Evolutionary conservation across 92 coral and sea anemone species (phyloP), one percentile per base, ranked within the genome.

Genomic region (Heliopora coerulea): DNA sequence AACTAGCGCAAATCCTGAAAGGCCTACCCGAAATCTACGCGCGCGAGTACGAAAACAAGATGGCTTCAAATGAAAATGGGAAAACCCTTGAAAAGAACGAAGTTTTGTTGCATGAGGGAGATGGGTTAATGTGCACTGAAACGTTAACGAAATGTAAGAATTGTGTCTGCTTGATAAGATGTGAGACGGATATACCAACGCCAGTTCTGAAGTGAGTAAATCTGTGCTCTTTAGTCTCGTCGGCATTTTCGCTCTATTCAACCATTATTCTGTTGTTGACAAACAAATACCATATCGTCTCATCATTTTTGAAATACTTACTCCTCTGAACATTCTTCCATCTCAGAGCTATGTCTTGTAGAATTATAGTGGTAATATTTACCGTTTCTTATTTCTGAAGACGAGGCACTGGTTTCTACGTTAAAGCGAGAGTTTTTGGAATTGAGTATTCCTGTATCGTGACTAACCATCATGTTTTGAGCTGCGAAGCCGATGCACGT

Each of bases 401-500:
- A 78, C 83, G 93, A 67, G 90, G 97, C 14, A 90, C 81, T 54
- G 97, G 96, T 18, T 93, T 93, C 59, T 87, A 85, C 79, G 83
- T 91, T 2, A 78, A 64, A 32, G 85, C 88, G 12, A 56, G 19
- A 25, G 32, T 83, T 66, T 68, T 80, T 30, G 82, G 80, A 0
- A 29, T 24, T 7, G 81, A 57, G 3, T 67, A 60, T 52, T 60
- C 64, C 28, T 96, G 97, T 0, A 86, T 93, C n/a, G 88, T 93
- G 30, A 93, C 97, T 0, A 89, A 89, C 73, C 78, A 93, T 80
- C 97, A 93, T 87, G 97, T 93, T 56, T 49, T 93, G 56, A 63
- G 81, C 10, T 68, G 86, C 27, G 41, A 17, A 20, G 58, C 23
- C 1, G 96, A 93, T 41, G 96, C 96, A 15, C 39, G 57, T 10